Evolutionary conservation across 2,113 vertebrate species (phyloP), one percentile per base, ranked within the genome.

Genomic region (Heterotilapia buettikoferi): DNA sequence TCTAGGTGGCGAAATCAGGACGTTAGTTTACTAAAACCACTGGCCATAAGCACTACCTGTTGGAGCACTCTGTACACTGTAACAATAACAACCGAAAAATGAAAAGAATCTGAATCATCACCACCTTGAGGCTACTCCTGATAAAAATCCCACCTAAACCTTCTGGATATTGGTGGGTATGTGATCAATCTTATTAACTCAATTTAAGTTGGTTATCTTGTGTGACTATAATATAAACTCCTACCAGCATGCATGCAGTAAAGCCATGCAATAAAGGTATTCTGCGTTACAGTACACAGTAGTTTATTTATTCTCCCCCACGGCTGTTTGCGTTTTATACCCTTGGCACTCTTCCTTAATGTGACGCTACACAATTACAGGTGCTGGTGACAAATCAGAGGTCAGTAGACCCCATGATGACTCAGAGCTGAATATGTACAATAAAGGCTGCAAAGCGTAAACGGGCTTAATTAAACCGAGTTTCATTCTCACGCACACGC

Each of bases 1-100:
- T 93, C 94, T 90, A 95, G 95, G 79, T 89, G 95, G 91, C 91
- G 79, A 18, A 90, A 78, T 91, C 9, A 36, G 24, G 7, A 38
- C 50, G 33, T 66, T 16, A 8, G 3, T n/a, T 45, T 40, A 16
- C 6, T 53, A 9, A 38, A 61, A 57, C 14, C n/a, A 76, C 16
- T 43, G 19, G 86, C 21, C 53, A 21, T 43, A 18, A 61, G 47
- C 45, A 8, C 86, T 73, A 94, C 93, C 90, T 93, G 93, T 92
- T 94, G 87, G 82, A 90, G 88, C 31, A 56, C 8, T 83, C 53
- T 56, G 19, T 19, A 56, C 19, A 45, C 16, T 1, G 38, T 9
- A 13, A 57, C 21, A 21, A 26, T 47, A 47, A 82, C 24, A 50
- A 50, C 14, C 4, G 40, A 76, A 76, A 50, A 76, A 76, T 76